Percentiles rank a stretch among this genome's conserved stretches.
Conservation (phyloP, 2,888 invertebrate genomes). For the Deilephila porcellus region DNA sequence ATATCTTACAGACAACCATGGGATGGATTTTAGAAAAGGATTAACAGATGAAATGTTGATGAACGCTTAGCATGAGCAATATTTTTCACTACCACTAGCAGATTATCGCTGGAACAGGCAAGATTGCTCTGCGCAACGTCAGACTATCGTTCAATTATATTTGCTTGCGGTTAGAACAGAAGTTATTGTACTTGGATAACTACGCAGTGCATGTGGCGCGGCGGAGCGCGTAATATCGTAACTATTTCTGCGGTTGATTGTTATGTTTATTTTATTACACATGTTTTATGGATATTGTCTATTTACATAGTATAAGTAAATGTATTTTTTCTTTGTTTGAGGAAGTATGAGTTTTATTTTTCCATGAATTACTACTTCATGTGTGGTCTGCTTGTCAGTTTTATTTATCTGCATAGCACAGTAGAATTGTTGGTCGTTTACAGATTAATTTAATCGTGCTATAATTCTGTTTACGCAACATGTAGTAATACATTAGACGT, state of each 20-base stretch:
- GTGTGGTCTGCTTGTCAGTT: neutral
- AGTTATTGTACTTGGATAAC: neutral
- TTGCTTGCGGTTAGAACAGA: too few relatives aligned
- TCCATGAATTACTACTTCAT: neutral
- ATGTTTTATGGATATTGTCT: neutral
- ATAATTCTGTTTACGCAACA: neutral
- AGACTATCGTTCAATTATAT: neutral
- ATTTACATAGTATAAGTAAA: constrained; percentile 1
- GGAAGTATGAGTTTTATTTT: neutral
- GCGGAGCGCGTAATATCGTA: neutral
- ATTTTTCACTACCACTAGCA: too few relatives aligned
- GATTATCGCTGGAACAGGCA: too few relatives aligned
- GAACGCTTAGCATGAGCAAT: too few relatives aligned
- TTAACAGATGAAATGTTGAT: too few relatives aligned
- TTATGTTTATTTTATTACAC: constrained; percentile 6
- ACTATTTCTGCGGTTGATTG: neutral
- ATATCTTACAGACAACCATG: too few relatives aligned
- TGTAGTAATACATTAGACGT: neutral
- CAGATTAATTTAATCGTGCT: neutral
- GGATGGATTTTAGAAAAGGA: too few relatives aligned
- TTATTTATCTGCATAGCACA: neutral
- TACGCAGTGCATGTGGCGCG: constrained; percentile 1
- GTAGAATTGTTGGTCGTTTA: neutral
- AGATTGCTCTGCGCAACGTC: too few relatives aligned
- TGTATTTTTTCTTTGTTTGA: neutral